Evolutionary conservation across 1,140 invertebrate genomes (phyloP), one percentile per base, ranked within the genome.

Genomic region (Nylanderia fulva): DNA sequence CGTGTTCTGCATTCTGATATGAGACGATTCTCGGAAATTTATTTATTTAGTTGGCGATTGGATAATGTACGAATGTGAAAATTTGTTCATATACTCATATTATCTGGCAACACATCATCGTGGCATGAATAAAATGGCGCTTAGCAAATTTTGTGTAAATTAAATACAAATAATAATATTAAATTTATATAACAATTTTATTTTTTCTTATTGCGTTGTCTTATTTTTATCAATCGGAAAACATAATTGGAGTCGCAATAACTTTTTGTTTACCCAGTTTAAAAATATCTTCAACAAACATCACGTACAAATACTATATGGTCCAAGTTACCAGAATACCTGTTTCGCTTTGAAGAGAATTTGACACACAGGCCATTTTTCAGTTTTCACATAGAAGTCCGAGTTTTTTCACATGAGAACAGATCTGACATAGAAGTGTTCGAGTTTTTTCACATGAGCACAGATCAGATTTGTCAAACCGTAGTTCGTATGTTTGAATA

Each of bases 11-110:
- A 64, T 77, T 15, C 21, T 39, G 21, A 66, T n/a, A n/a, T 7
- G n/a, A 75, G 21, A 61, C 9, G 9, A 52, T 5, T 68, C 54
- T 79, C 21, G 33, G n/a, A n/a, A n/a, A 42, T 18, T 79, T 69
- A 69, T 69, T 42, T 80, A 29, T 68, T 27, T n/a, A n/a, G 58
- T 15, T 0, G 6, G n/a, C 33, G 15, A 15, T n/a, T 42, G 24
- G 13, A 68, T 54, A 27, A 68, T 69, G 15, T 39, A 80, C 48
- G 24, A 33, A 39, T 42, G 48, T 24, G 24, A 80, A 27, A 68
- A 56, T 68, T 56, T 80, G 75, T 64, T 77, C 18, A 4, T 24
- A 4, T 24, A 60, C 18, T 11, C 27, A 9, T 29, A 21, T 68
- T n/a, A n/a, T n/a, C n/a, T 66, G 5, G 21, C 24, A 8, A 18